Evolutionary conservation across 2,113 vertebrate genomes (phyloP).

Genomic region (Poicephalus gulielmi): DNA sequence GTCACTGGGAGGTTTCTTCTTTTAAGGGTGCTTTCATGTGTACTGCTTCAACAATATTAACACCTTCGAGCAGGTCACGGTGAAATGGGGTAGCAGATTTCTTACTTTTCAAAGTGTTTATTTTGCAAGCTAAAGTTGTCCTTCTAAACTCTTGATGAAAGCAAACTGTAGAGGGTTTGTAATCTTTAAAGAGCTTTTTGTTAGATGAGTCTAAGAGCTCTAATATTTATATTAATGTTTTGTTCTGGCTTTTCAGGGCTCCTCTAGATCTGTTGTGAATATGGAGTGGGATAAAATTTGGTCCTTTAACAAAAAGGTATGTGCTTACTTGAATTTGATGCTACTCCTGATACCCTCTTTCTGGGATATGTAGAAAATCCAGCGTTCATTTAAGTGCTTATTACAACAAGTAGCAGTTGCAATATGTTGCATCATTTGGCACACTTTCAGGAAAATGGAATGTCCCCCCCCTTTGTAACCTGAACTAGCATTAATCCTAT

Average conservation of each 20-base stretch:
- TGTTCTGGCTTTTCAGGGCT: constrained; percentile 79
- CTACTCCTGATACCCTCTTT: neutral
- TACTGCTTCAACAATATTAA: neutral
- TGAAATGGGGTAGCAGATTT: neutral
- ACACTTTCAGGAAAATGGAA: constrained; percentile 79
- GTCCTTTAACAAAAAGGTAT: constrained; percentile 99
- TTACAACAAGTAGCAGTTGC: constrained; percentile 45
- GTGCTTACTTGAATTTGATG: neutral
- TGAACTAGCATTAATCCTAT: constrained; percentile 36
- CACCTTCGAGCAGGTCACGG: neutral
- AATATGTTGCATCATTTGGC: constrained; percentile 56
- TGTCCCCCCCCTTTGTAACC: constrained; percentile 60
- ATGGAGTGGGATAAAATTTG: constrained; percentile 99
- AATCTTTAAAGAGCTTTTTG: neutral
- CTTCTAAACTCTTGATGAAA: neutral
- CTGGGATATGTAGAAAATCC: neutral
- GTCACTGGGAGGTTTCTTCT: neutral
- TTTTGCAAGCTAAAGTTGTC: neutral
- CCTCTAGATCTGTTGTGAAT: constrained; percentile 96
- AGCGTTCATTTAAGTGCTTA: constrained; percentile 49
- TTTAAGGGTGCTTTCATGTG: neutral
- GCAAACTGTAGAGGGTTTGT: neutral
- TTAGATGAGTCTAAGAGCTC: neutral
- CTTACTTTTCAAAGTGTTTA: neutral
- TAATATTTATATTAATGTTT: neutral